Evolutionary conservation across 1,140 invertebrate genomes (phyloP).

Genomic region (Bombus ignitus): DNA sequence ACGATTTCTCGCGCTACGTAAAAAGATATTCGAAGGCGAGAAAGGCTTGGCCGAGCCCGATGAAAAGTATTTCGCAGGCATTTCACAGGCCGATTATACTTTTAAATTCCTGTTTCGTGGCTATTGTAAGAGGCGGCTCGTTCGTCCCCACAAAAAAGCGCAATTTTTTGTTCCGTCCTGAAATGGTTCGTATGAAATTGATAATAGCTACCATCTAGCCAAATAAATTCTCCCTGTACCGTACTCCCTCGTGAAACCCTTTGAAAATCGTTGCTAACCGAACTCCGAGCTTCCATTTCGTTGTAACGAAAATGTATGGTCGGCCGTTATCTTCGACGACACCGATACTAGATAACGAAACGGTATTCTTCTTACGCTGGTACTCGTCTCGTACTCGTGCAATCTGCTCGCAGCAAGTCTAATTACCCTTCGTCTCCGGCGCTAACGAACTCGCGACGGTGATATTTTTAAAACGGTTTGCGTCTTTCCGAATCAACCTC

Average conservation of each 20-base stretch:
- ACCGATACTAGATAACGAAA: no score
- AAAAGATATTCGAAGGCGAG: not conserved
- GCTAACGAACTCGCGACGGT: conserved; percentile 10
- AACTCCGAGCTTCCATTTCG: not conserved
- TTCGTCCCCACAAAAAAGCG: conserved; percentile 42
- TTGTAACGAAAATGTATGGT: not conserved
- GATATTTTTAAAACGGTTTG: conserved; percentile 48
- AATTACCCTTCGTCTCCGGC: not conserved
- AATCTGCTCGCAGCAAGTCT: no score
- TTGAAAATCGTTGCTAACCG: not conserved
- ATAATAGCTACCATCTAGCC: conserved; percentile 69
- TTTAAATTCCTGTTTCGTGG: conserved; percentile 72
- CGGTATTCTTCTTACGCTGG: no score
- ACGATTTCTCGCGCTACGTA: not conserved
- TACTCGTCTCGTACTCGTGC: no score
- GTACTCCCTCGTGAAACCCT: not conserved
- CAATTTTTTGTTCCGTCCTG: conserved; percentile 67
- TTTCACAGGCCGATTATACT: conserved; percentile 71
- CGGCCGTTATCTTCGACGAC: no score
- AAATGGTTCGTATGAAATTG: conserved; percentile 78
- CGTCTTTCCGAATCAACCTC: conserved; percentile 29
- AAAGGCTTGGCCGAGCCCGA: not conserved
- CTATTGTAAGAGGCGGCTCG: conserved; percentile 68
- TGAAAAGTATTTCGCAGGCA: conserved; percentile 29
- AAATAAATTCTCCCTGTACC: conserved; percentile 45